Evolutionary conservation across 2,888 invertebrate genomes (phyloP), one percentile per base, ranked within the genome.

Genomic region (Hirtodrosophila duncani): DNA sequence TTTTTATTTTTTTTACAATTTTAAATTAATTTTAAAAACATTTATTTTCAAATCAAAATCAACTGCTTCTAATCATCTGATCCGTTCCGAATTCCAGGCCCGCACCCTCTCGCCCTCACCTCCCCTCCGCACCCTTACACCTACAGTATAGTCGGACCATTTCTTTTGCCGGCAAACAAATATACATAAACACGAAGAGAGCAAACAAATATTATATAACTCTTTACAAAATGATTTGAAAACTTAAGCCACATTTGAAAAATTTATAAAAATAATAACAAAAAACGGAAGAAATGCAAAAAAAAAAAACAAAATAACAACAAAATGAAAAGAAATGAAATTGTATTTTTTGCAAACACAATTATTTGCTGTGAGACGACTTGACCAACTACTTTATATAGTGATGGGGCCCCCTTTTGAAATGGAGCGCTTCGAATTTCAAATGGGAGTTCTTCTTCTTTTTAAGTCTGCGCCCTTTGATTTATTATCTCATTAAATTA

Each of bases 401-500:
- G 81, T 71, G 71, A 81, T 81, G 71, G 79, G n/a, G n/a, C n/a
- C n/a, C n/a, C n/a, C 75, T 67, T 48, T 55, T 56, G 60, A 33
- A 34, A 33, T 24, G 11, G 29, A 38, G 16, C 51, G 30, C 17
- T 45, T 29, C 14, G 29, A 26, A 21, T 26, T 37, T 45, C 63
- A 45, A 55, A 45, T n/a, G 31, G 23, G 33, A 10, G 30, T 48
- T 65, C 43, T 44, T 44, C 41, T 46, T 52, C 57, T 62, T 81
- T 79, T 79, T 80, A 81, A 74, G 80, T 74, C 82, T 80, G 82
- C 68, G 80, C 68, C 74, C 63, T 63, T n/a, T 75, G 81, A 80
- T 77, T 75, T 80, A 75, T 80, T 80, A 75, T 74, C 82, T 82
- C 82, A 75, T 75, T 75, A 75, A 75, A 81, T 75, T 82, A 75